Evolutionary conservation across 1,140 invertebrate species (phyloP), one percentile per base, ranked within the genome.

Genomic region (Brachionus manjavacas): DNA sequence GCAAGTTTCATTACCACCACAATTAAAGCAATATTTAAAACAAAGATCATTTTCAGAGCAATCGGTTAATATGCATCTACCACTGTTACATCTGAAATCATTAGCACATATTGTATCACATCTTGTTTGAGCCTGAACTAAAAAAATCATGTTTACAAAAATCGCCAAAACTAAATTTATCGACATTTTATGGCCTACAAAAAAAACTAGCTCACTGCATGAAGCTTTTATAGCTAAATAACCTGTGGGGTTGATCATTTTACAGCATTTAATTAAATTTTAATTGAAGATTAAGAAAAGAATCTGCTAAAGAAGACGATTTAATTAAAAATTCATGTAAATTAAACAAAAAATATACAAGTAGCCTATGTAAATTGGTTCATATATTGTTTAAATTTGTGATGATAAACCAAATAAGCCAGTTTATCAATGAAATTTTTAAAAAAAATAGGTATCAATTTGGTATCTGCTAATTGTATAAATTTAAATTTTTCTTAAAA

Each of bases 1-100:
- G 41, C 79, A 81, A 64, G 79, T 64, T 64, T 81, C 79, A 41
- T 64, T 81, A 4, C 49, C 79, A 20, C 31, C 52, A 25, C 79
- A 81, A 46, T 81, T 64, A 12, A 81, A 68, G 35, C 52, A 64
- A 68, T 46, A 64, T 66, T 81, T 41, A 16, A 41, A 64, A 14
- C 79, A 80, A 23, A 12, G 12, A 31, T 55, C 49, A 52, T 12
- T 28, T 60, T 81, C 79, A 16, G 12, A 46, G 12, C 79, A 60
- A 20, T 81, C 31, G 9, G 79, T 81, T 66, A 81, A 39, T 16
- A 64, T 81, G 41, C 52, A 81, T 41, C 2, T 64, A 25, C 49
- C 79, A 25, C 20, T 81, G 16, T 46, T 81, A 14, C 79, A 81
- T 16, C 52, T 60, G 20, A 41, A 81, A 46, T 81, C 79, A 43